Percentiles rank a stretch among this genome's conserved stretches.
phyloP scores from a whole-genome alignment of 2,888 invertebrate species.

The Erannis defoliaria region DNA sequence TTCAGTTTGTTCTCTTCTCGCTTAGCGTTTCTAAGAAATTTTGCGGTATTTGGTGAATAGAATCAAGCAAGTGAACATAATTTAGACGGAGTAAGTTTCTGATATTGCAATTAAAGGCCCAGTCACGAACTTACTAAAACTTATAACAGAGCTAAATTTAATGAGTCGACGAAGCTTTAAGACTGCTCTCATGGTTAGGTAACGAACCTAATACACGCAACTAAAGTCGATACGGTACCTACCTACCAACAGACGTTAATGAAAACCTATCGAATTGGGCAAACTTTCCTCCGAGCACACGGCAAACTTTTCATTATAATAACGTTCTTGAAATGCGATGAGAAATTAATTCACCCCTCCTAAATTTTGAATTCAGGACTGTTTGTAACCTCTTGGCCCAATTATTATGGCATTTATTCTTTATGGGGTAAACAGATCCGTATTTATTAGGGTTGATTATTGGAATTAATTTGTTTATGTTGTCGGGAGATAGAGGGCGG shows the following conservation, averaged over 20 bases:
- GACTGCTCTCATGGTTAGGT: conserved; percentile 30
- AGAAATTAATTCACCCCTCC: conserved; percentile 81
- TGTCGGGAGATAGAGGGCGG: conserved; percentile 62
- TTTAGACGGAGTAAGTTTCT: conserved; percentile 9
- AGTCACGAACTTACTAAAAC: conserved; percentile 14
- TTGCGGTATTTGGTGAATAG: conserved; percentile 7
- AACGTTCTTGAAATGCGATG: conserved; percentile 64
- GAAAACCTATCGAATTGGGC: conserved; percentile 55
- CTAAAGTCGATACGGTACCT: conserved; percentile 8
- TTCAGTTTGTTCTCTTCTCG: conserved; percentile 46
- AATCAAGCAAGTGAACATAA: conserved; percentile 14
- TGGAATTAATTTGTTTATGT: conserved; percentile 86
- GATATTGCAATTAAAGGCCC: conserved; percentile 9
- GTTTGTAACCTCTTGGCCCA: conserved; percentile 79
- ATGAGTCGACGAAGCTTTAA: conserved; percentile 35
- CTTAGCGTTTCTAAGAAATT: not conserved
- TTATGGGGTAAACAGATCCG: conserved; percentile 84
- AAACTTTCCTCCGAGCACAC: conserved; percentile 45
- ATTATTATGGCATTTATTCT: conserved; percentile 85
- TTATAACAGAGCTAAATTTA: conserved; percentile 28
- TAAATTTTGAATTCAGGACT: conserved; percentile 76
- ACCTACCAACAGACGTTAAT: conserved; percentile 29
- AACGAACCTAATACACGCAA: conserved; percentile 22
- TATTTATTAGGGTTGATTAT: conserved; percentile 86
- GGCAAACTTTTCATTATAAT: conserved; percentile 65